Conservation (phyloP, 2,888 invertebrate genomes). For the Timema podura region DNA sequence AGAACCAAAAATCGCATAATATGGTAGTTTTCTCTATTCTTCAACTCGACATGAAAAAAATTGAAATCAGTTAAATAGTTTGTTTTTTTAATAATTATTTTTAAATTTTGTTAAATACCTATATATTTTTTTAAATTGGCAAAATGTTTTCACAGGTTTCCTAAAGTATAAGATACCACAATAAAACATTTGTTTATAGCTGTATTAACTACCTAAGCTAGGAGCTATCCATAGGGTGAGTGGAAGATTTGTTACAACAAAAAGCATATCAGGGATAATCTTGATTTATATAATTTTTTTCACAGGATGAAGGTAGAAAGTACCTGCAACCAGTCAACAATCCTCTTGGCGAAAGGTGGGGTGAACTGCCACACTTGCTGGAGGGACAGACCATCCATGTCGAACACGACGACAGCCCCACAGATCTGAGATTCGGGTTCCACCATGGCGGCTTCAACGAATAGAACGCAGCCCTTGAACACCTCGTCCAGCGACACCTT, state of each 20-base stretch:
- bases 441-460: slow-evolving; percentile 76
- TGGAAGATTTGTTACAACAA: background rate
- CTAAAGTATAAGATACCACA: no score
- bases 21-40: no score
- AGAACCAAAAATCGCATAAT: no score
- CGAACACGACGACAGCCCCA: slow-evolving; percentile 76
- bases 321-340: slow-evolving; percentile 79
- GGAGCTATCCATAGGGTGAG: background rate
- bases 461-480: slow-evolving; percentile 75
- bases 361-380: slow-evolving; percentile 84
- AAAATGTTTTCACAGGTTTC: no score
- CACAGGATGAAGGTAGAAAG: slow-evolving; percentile 13
- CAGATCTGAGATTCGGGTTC: slow-evolving; percentile 67
- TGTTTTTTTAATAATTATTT: no score
- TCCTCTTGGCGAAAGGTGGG: slow-evolving; percentile 77
- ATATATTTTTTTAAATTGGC: no score
- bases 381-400: slow-evolving; percentile 78
- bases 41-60: no score
- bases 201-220: background rate
- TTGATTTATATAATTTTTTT: slow-evolving; percentile 11
- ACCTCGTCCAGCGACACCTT: slow-evolving; percentile 75
- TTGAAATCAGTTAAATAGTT: no score
- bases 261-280: background rate
- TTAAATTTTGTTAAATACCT: no score
- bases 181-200: background rate